Evolutionary conservation across 2,113 vertebrate genomes (phyloP).

Genomic region (Laterallus jamaicensis): DNA sequence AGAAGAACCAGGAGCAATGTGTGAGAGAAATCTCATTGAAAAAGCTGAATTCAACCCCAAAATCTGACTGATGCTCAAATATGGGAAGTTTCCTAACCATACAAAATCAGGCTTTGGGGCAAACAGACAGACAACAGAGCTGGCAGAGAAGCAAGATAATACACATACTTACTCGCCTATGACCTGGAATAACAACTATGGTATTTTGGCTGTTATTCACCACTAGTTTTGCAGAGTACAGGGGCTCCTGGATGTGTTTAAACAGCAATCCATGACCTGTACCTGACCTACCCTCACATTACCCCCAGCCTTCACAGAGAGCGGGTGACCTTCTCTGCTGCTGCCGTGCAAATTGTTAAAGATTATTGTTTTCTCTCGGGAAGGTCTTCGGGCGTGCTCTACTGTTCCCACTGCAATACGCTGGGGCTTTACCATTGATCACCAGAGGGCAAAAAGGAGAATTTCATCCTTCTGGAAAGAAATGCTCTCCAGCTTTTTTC

Average conservation of each 20-base stretch:
- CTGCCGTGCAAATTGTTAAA: slow-evolving; percentile 20
- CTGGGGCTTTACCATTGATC: neutral
- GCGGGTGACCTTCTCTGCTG: neutral
- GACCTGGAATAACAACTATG: neutral
- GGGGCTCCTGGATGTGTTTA: neutral
- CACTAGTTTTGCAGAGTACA: neutral
- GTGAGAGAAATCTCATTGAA: neutral
- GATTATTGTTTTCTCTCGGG: neutral
- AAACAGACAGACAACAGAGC: neutral
- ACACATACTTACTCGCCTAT: fast-evolving
- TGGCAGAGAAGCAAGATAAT: neutral
- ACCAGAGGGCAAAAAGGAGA: slow-evolving; percentile 4
- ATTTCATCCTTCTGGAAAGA: neutral
- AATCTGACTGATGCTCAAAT: neutral
- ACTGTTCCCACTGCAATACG: neutral
- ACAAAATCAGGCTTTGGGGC: neutral
- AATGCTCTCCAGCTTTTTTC: neutral
- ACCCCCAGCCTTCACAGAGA: neutral
- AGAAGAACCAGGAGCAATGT: neutral
- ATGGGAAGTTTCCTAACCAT: neutral
- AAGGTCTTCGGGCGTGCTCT: neutral
- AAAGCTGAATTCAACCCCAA: neutral
- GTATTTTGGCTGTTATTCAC: neutral
- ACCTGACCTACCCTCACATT: slow-evolving; percentile 28
- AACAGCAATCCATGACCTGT: slow-evolving; percentile 22